Evolutionary conservation across 1,140 invertebrate species (phyloP).

Genomic region (Drosophila setifemur): DNA sequence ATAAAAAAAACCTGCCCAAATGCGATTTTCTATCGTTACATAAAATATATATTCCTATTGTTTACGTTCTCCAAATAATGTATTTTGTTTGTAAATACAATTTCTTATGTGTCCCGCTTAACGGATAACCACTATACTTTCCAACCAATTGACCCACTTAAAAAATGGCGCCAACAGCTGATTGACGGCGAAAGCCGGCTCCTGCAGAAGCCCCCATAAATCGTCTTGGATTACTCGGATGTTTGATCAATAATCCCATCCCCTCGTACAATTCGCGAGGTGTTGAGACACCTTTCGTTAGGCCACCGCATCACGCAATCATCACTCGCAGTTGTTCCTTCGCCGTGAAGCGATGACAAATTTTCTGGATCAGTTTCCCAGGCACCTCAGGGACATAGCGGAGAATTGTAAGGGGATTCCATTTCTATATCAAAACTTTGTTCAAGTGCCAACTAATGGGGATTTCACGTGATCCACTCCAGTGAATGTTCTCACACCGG

Average conservation of each 20-base stretch:
- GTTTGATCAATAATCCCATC: slow-evolving; percentile 63
- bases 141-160: slow-evolving; percentile 2
- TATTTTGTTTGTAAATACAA: neutral
- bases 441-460: slow-evolving; percentile 27
- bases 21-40: no score
- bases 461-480: neutral
- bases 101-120: neutral
- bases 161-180: slow-evolving; percentile 29
- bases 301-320: slow-evolving; percentile 50
- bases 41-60: no score
- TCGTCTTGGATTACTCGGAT: slow-evolving; percentile 5
- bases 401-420: slow-evolving; percentile 39
- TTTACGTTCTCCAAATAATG: no score
- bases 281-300: slow-evolving; percentile 65
- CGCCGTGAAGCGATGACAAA: slow-evolving; percentile 40
- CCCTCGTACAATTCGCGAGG: slow-evolving; percentile 46
- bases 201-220: neutral
- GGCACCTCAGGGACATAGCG: slow-evolving; percentile 49
- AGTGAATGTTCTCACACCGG: slow-evolving; percentile 62
- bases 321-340: slow-evolving; percentile 29
- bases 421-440: slow-evolving; percentile 3
- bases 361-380: slow-evolving; percentile 65
- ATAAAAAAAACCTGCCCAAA: no score
- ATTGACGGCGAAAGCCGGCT: neutral
- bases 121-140: neutral